Percentiles rank a stretch among this genome's conserved stretches.
Evolutionary conservation across 2,888 invertebrate genomes (phyloP).

Genomic region (Drosophila neotestacea): DNA sequence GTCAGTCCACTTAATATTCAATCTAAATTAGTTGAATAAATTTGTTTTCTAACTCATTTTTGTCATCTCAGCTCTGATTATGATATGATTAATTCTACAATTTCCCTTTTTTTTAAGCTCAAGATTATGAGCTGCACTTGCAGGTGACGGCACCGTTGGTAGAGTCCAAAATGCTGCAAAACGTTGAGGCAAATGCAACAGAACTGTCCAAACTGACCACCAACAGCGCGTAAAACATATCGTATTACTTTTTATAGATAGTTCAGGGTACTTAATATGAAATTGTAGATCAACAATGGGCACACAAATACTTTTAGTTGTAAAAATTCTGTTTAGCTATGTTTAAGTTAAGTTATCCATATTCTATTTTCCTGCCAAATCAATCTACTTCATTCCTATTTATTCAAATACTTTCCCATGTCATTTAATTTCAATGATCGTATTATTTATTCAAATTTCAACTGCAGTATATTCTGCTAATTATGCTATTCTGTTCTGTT

Average conservation of each 20-base stretch:
- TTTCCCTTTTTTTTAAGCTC: slow-evolving; percentile 47
- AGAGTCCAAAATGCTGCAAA: slow-evolving; percentile 46
- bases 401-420: slow-evolving; percentile 2
- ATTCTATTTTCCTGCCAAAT: slow-evolving; percentile 2
- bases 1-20: no score
- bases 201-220: slow-evolving; percentile 61
- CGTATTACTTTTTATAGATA: neutral
- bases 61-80: no score
- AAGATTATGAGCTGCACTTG: slow-evolving; percentile 78
- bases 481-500: no score
- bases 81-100: neutral
- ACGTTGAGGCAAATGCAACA: slow-evolving; percentile 38
- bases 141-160: slow-evolving; percentile 82
- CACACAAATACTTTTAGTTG: slow-evolving; percentile 9
- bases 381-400: slow-evolving; percentile 14
- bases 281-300: neutral
- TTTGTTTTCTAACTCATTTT: neutral
- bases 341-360: slow-evolving; percentile 1
- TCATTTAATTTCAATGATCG: neutral
- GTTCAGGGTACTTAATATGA: slow-evolving; percentile 4
- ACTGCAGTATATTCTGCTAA: neutral
- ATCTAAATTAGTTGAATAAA: no score
- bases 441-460: neutral
- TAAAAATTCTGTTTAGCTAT: neutral
- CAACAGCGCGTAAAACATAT: slow-evolving; percentile 35